phyloP scores from a whole-genome alignment of 2,113 vertebrate genomes.

The Hippocampus comes region DNA sequence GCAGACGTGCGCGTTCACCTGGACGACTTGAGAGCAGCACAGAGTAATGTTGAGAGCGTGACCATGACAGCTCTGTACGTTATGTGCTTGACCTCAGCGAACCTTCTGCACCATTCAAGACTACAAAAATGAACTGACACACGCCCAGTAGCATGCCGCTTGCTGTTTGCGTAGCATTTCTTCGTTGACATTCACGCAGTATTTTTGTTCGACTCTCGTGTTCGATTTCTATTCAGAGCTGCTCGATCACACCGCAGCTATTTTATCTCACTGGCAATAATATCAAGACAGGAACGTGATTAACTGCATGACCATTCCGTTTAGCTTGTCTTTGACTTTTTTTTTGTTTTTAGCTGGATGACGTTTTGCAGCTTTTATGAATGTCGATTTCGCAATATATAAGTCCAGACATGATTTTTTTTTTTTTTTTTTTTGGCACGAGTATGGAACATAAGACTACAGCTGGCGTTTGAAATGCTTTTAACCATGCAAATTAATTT shows the following conservation, averaged over 20 bases:
- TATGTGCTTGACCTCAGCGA: conserved; percentile 91
- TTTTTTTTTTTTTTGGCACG: background rate
- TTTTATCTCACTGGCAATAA: background rate
- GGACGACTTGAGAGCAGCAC: conserved; percentile 87
- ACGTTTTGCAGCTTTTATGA: background rate
- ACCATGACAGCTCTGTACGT: conserved; percentile 89
- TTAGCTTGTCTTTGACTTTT: background rate
- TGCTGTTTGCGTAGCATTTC: conserved; percentile 1
- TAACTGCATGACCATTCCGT: background rate
- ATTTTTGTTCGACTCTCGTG: conserved; percentile 3
- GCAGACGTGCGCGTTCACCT: conserved; percentile 19
- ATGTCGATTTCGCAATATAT: background rate
- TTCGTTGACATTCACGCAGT: background rate
- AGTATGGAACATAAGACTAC: background rate
- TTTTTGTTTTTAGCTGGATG: background rate
- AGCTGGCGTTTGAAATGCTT: background rate
- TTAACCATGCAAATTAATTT: background rate
- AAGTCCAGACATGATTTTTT: background rate
- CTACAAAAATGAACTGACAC: conserved; percentile 27
- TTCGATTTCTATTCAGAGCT: conserved; percentile 14
- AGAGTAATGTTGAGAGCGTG: conserved; percentile 87
- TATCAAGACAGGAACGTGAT: background rate
- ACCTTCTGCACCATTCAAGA: conserved; percentile 74
- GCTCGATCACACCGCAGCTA: background rate
- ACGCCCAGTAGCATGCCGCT: background rate